These are phyloP conservation scores for Myiotriccus ornatus DNA, from an alignment of 2,797 vertebrate genomes.

Conservation along the genomic window DNA sequence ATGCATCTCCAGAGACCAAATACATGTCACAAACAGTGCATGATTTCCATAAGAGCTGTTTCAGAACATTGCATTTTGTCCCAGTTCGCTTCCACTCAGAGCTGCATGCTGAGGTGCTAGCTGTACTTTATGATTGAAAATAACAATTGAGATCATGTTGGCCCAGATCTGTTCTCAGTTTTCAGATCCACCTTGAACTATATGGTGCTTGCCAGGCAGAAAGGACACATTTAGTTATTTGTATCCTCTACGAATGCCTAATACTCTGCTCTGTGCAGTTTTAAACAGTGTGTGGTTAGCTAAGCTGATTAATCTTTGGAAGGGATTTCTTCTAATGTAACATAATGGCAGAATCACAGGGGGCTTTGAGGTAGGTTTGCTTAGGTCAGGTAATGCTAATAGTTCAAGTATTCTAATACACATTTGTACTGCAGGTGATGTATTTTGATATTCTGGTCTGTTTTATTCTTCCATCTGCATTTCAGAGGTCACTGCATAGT, in stretches of 20 bases:
- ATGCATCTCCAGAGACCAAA: conserved; percentile 3
- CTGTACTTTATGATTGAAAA: conserved; percentile 10
- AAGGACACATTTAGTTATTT: neutral
- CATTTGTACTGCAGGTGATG: neutral
- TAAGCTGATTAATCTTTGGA: conserved; percentile 14
- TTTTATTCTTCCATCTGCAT: neutral
- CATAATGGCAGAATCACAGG: neutral
- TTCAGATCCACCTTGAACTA: conserved; percentile 42
- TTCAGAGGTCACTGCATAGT: neutral
- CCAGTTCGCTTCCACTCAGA: neutral
- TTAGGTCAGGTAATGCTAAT: neutral
- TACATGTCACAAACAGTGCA: neutral
- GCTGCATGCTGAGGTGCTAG: conserved; percentile 4
- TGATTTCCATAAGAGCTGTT: conserved; percentile 17
- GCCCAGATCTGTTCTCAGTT: neutral
- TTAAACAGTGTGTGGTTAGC: neutral
- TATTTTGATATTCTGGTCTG: neutral
- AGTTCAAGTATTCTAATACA: neutral
- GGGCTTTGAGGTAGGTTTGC: neutral
- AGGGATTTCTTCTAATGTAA: neutral
- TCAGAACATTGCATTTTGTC: neutral
- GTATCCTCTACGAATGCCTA: neutral
- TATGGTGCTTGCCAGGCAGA: neutral
- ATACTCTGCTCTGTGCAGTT: neutral
- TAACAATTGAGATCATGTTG: neutral